Evolutionary conservation across 2,797 vertebrate species (phyloP).

Genomic region (Eulemur coronatus): DNA sequence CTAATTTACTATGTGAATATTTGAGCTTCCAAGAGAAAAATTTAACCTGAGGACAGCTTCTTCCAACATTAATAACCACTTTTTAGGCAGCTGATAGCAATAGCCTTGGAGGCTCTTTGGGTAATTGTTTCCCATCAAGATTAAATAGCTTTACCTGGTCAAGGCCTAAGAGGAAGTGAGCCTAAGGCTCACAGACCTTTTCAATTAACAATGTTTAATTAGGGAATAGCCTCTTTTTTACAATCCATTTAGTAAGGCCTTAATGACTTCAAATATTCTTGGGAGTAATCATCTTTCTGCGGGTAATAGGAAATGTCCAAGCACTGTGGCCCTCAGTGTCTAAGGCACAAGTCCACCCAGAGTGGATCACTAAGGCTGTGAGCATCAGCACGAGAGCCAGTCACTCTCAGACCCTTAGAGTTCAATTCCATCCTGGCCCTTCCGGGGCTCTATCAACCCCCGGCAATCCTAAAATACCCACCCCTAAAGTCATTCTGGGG

Average conservation of each 20-base stretch:
- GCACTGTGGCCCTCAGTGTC: neutral
- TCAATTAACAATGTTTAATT: neutral
- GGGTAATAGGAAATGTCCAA: neutral
- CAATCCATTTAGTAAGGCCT: neutral
- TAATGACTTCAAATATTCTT: neutral
- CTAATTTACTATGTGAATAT: neutral
- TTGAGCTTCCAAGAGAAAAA: neutral
- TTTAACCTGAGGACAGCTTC: neutral
- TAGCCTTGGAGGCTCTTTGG: neutral
- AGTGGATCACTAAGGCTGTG: too few relatives aligned
- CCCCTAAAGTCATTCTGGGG: neutral
- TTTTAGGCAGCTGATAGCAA: neutral
- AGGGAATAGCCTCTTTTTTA: neutral
- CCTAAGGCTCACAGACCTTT: neutral
- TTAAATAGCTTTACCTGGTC: neutral
- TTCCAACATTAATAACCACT: neutral
- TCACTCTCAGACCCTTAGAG: neutral
- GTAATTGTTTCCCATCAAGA: neutral
- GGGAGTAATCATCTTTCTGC: neutral
- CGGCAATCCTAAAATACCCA: neutral
- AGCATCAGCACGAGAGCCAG: too few relatives aligned
- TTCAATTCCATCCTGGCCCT: neutral
- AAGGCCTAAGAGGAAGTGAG: neutral
- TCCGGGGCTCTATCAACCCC: neutral
- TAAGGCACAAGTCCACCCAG: neutral